Percentiles rank a stretch among this genome's conserved stretches.
phyloP scores from a whole-genome alignment of 2,113 vertebrate genomes.

The Pao palembangensis region DNA sequence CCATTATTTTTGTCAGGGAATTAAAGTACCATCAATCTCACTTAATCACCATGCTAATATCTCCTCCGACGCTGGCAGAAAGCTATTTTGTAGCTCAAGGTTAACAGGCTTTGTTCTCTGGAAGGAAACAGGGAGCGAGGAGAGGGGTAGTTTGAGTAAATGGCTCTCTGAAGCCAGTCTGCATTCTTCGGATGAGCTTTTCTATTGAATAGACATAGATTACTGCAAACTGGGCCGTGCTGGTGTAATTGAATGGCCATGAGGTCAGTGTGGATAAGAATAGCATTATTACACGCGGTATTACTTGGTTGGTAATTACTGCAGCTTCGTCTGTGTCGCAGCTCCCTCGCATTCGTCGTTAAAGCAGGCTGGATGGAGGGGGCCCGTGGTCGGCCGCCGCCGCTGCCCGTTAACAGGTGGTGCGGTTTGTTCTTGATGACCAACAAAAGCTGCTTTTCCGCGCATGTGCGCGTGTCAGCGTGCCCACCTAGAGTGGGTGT shows the following conservation, averaged over 20 bases:
- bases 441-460: constrained; percentile 28
- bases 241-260: constrained; percentile 33
- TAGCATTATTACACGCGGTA: constrained; percentile 26
- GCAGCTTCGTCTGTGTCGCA: constrained; percentile 29
- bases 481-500: too few relatives aligned
- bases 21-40: constrained; percentile 74
- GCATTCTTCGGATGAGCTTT: constrained; percentile 16
- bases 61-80: constrained; percentile 60
- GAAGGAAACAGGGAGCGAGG: constrained; percentile 18
- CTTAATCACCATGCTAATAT: constrained; percentile 72
- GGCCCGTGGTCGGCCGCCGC: too few relatives aligned
- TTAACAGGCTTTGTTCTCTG: constrained; percentile 62
- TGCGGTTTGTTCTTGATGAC: constrained; percentile 43
- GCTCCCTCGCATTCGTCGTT: constrained; percentile 15
- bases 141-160: constrained; percentile 11
- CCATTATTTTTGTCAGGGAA: constrained; percentile 71
- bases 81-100: constrained; percentile 65
- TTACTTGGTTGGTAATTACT: constrained; percentile 60
- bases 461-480: background rate
- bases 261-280: constrained; percentile 44
- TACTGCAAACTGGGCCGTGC: constrained; percentile 22
- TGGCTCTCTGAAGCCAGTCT: constrained; percentile 9
- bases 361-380: background rate
- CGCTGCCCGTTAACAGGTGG: constrained; percentile 37
- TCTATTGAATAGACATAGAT: constrained; percentile 35